Percentiles rank a stretch among this genome's conserved stretches.
These are phyloP conservation scores for Tenthredo mesomela DNA, from an alignment of 2,888 invertebrate genomes.

Conservation along the genomic window DNA sequence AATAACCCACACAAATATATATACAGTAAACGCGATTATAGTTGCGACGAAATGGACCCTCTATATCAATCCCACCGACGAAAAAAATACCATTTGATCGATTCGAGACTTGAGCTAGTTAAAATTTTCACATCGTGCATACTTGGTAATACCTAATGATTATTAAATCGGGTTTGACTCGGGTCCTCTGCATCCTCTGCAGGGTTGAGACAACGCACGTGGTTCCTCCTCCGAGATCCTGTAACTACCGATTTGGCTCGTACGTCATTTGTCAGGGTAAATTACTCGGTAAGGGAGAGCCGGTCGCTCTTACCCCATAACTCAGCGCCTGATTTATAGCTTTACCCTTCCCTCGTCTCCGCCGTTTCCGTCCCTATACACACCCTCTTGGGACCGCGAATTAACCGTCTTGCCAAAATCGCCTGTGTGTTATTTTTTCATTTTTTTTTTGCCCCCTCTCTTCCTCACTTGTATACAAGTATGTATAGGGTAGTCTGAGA, in stretches of 20 bases:
- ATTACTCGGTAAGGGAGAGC: slow-evolving; percentile 50
- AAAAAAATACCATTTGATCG: neutral
- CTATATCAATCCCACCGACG: neutral
- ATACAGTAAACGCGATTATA: neutral
- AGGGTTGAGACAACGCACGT: neutral
- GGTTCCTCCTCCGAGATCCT: slow-evolving; percentile 16
- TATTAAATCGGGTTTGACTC: neutral
- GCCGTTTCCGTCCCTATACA: slow-evolving; percentile 16
- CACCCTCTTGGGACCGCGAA: slow-evolving; percentile 40
- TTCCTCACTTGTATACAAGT: neutral
- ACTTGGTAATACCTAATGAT: neutral
- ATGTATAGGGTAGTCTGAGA: too few relatives aligned
- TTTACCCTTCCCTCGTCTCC: slow-evolving; percentile 47
- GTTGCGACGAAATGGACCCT: neutral
- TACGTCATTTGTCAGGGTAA: slow-evolving; percentile 51
- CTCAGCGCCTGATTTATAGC: slow-evolving; percentile 51
- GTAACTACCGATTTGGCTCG: slow-evolving; percentile 49
- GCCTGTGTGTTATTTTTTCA: neutral
- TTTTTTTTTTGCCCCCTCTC: neutral
- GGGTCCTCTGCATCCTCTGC: neutral
- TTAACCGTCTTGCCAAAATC: slow-evolving; percentile 47
- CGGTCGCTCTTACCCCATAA: slow-evolving; percentile 50
- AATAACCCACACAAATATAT: neutral
- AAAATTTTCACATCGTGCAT: neutral
- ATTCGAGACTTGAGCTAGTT: neutral